phyloP scores from a whole-genome alignment of 1,140 invertebrate species.

The Agrypnia vestita region DNA sequence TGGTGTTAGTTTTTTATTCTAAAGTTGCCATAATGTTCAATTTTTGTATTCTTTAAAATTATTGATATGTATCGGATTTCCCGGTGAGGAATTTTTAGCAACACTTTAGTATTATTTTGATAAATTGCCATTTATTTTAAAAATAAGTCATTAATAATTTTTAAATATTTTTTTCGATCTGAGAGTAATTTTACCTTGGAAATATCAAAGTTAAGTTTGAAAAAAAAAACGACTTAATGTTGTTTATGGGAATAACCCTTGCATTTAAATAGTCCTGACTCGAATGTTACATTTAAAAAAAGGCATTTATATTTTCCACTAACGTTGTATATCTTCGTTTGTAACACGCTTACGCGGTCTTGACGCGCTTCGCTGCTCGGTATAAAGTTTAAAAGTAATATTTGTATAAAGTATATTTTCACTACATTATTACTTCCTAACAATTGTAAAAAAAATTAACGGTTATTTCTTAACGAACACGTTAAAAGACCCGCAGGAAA shows the following conservation, averaged over 20 bases:
- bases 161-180: slow-evolving; percentile 8
- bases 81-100: no score
- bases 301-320: slow-evolving; percentile 37
- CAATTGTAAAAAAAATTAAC: slow-evolving; percentile 13
- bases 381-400: slow-evolving; percentile 17
- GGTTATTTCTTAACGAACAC: background rate
- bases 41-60: background rate
- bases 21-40: slow-evolving; percentile 32
- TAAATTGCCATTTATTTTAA: slow-evolving; percentile 15
- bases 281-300: background rate
- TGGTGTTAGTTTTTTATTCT: background rate
- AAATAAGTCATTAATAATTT: slow-evolving; percentile 3
- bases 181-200: background rate
- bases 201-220: background rate
- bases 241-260: background rate
- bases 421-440: slow-evolving; percentile 27
- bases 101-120: background rate
- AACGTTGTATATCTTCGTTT: background rate
- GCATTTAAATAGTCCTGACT: background rate
- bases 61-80: background rate
- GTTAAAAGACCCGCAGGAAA: slow-evolving; percentile 25
- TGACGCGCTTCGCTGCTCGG: slow-evolving; percentile 1
- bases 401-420: slow-evolving; percentile 48
- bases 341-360: slow-evolving; percentile 1
- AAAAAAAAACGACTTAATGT: no score